phyloP scores from a whole-genome alignment of 2,797 vertebrate species.

The Stomatorhinus walkeri region DNA sequence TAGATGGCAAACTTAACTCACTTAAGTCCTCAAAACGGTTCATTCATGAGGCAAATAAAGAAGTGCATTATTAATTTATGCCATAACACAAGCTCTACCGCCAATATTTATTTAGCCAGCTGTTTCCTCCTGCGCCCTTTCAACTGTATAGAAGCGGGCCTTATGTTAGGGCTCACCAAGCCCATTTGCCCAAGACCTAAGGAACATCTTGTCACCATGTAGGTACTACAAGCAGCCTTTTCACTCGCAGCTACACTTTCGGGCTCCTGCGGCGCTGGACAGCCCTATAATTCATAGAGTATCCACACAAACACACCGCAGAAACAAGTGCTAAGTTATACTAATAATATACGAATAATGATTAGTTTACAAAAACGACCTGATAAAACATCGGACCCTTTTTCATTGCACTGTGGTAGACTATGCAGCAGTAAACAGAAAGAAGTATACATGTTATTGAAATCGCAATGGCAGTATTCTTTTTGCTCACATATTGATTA shows the following conservation, averaged over 20 bases:
- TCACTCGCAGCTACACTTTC: constrained; percentile 40
- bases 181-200: constrained; percentile 29
- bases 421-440: background rate
- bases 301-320: constrained; percentile 25
- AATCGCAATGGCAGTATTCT: background rate
- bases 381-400: background rate
- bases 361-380: constrained; percentile 11
- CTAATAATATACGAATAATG: constrained; percentile 24
- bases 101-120: constrained; percentile 71
- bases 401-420: background rate
- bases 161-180: constrained; percentile 33
- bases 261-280: constrained; percentile 47
- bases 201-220: constrained; percentile 54
- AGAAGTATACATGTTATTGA: background rate
- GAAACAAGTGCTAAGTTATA: constrained; percentile 21
- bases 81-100: constrained; percentile 48
- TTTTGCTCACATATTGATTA: background rate
- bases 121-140: constrained; percentile 66
- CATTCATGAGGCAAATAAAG: constrained; percentile 60
- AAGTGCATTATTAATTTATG: constrained; percentile 71
- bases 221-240: constrained; percentile 48
- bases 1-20: constrained; percentile 55
- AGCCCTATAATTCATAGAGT: constrained; percentile 52
- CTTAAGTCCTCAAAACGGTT: constrained; percentile 45
- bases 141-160: constrained; percentile 62